Percentiles rank a stretch among this genome's conserved stretches.
phyloP scores from a whole-genome alignment of 2,797 vertebrate species.

The Scarus forsteni region DNA sequence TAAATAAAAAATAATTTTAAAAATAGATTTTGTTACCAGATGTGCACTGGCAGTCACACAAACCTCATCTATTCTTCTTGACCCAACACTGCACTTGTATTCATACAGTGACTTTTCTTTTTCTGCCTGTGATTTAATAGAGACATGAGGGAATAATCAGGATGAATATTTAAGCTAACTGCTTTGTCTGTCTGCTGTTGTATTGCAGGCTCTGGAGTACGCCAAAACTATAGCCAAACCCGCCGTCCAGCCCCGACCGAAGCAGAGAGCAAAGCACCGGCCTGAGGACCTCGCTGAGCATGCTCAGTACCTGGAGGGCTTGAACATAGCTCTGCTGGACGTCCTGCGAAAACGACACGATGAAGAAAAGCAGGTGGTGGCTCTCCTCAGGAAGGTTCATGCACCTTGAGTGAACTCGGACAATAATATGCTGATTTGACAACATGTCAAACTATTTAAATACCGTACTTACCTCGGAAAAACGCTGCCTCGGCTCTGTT shows the following conservation, averaged over 20 bases:
- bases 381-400: slow-evolving; percentile 82
- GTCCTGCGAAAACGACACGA: slow-evolving; percentile 87
- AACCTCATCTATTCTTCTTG: too few species aligned
- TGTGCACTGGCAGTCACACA: too few species aligned
- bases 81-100: too few species aligned
- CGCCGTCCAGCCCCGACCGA: slow-evolving; percentile 50
- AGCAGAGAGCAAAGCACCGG: slow-evolving; percentile 32
- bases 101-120: too few species aligned
- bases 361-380: slow-evolving; percentile 89
- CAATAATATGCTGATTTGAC: background rate
- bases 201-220: slow-evolving; percentile 90
- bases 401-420: slow-evolving; percentile 49
- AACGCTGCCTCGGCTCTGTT: too few species aligned
- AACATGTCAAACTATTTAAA: background rate
- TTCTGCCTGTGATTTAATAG: too few species aligned
- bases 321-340: slow-evolving; percentile 81
- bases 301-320: slow-evolving; percentile 46
- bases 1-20: too few species aligned
- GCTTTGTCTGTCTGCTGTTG: slow-evolving; percentile 7
- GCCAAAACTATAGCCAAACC: slow-evolving; percentile 90
- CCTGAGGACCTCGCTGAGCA: slow-evolving; percentile 22
- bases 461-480: too few species aligned
- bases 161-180: too few species aligned
- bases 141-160: too few species aligned
- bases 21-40: too few species aligned